These are phyloP conservation scores for Spinibarbus caldwelli DNA, from an alignment of 2,797 vertebrate species.

Conservation along the genomic window DNA sequence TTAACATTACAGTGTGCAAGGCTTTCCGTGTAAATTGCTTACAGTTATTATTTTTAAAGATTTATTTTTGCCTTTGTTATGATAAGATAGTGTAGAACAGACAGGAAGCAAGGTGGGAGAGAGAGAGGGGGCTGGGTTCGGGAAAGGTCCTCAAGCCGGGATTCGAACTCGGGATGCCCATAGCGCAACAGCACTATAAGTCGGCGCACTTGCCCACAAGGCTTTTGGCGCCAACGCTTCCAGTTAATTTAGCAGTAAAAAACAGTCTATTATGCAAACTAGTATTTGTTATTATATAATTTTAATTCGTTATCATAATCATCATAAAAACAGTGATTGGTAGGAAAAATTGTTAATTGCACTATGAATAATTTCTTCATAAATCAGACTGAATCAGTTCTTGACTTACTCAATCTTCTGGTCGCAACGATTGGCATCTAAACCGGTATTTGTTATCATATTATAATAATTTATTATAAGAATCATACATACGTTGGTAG, in stretches of 20 bases:
- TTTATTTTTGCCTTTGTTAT: background rate
- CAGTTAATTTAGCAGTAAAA: background rate
- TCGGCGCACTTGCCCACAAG: background rate
- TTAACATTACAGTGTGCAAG: background rate
- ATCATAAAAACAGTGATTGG: background rate
- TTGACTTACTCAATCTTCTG: background rate
- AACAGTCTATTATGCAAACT: background rate
- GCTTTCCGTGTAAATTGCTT: background rate
- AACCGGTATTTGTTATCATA: background rate
- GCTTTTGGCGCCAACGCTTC: background rate
- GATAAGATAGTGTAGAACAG: background rate
- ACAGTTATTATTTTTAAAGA: no score
- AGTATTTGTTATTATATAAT: background rate
- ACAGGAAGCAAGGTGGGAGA: background rate
- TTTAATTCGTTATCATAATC: background rate
- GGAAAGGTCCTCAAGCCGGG: no score
- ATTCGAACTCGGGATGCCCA: background rate
- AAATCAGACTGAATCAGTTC: no score
- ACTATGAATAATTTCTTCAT: no score
- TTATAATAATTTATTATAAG: background rate
- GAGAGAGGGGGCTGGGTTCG: no score
- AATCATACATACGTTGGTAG: background rate
- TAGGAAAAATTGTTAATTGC: background rate
- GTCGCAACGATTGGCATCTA: background rate
- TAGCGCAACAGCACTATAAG: background rate